Conservation (phyloP, 2,888 invertebrate species). For the Eilema sororculum region DNA sequence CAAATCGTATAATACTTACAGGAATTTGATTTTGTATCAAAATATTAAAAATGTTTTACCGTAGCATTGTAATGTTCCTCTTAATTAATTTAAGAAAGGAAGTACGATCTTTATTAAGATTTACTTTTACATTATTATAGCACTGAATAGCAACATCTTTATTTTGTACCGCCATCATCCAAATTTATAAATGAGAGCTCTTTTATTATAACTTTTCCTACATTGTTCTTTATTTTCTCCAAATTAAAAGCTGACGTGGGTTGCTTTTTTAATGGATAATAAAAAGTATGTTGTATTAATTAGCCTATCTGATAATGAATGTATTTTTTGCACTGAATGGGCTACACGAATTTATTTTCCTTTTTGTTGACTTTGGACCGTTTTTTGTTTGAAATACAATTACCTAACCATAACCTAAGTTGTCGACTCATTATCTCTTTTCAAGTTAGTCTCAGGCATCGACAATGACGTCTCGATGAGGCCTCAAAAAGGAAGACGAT, state of each 20-base stretch:
- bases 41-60: background rate
- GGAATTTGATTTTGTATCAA: too few relatives aligned
- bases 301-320: background rate
- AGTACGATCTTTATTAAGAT: slow-evolving; percentile 4
- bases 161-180: slow-evolving; percentile 5
- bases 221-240: slow-evolving; percentile 1
- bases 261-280: slow-evolving; percentile 12
- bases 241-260: slow-evolving; percentile 15
- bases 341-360: background rate
- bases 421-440: background rate
- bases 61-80: background rate
- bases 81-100: slow-evolving; percentile 9
- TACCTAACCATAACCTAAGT: background rate
- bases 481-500: too few relatives aligned
- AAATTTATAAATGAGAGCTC: slow-evolving; percentile 3
- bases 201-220: slow-evolving; percentile 11
- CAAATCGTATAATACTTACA: too few relatives aligned
- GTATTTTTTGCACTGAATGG: background rate
- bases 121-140: slow-evolving; percentile 10
- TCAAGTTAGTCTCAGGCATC: background rate
- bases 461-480: too few relatives aligned
- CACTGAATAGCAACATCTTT: slow-evolving; percentile 8
- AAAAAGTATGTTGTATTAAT: slow-evolving; percentile 2
- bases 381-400: background rate
- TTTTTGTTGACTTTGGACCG: background rate